These are phyloP conservation scores for Oscheius sp. DNA, from an alignment of 2,888 invertebrate species.

Conservation along the genomic window DNA sequence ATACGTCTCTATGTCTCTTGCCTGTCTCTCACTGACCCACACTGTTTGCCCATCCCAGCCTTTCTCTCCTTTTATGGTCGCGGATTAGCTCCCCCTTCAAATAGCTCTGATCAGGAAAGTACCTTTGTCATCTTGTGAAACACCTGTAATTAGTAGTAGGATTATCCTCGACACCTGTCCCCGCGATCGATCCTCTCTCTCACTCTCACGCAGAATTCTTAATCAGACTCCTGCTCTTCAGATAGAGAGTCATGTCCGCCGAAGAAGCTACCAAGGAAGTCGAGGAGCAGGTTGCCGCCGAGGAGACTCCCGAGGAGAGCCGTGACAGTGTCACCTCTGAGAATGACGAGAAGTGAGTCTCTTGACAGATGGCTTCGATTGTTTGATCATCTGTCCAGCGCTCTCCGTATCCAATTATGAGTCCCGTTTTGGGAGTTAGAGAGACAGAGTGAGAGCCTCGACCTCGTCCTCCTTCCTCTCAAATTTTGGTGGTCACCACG, in stretches of 20 bases:
- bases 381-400: conserved; percentile 30
- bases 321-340: conserved; percentile 36
- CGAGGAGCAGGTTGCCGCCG: conserved; percentile 28
- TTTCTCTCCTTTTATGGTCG: too few species aligned
- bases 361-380: conserved; percentile 25
- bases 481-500: conserved; percentile 4
- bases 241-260: conserved; percentile 31
- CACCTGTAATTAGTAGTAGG: conserved; percentile 3
- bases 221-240: neutral
- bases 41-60: too few species aligned
- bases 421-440: neutral
- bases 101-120: too few species aligned
- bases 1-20: too few species aligned
- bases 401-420: too few species aligned
- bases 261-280: conserved; percentile 36
- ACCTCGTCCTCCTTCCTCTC: conserved; percentile 27
- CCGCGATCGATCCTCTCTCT: conserved; percentile 9
- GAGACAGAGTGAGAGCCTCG: conserved; percentile 5
- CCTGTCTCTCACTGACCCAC: too few species aligned
- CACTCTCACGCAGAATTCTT: conserved; percentile 1
- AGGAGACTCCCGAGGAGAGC: conserved; percentile 38
- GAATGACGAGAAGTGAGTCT: conserved; percentile 31
- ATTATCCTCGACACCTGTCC: conserved; percentile 11
- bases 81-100: too few species aligned
- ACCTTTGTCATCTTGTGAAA: too few species aligned